Conservation (phyloP, 2,888 invertebrate genomes). For the Trachelus tabidus region DNA sequence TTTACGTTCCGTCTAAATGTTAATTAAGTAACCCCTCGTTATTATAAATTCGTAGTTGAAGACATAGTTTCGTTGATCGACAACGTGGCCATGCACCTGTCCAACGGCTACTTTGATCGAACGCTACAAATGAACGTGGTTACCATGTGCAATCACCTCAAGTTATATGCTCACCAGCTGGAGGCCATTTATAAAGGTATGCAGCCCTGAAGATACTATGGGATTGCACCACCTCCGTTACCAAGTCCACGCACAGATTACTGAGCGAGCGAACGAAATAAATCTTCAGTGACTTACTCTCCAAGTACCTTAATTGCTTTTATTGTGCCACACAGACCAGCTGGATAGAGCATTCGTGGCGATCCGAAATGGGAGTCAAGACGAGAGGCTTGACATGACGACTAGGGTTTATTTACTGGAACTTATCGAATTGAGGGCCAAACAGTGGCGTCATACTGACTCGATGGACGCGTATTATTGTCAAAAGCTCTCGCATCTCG, state of each 20-base stretch:
- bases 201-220: neutral
- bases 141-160: constrained; percentile 83
- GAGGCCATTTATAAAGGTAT: constrained; percentile 81
- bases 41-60: constrained; percentile 66
- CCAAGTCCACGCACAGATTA: too few relatives aligned
- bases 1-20: neutral
- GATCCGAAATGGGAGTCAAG: constrained; percentile 90
- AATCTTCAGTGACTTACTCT: neutral
- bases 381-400: constrained; percentile 86
- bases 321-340: constrained; percentile 71
- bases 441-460: constrained; percentile 89
- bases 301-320: neutral
- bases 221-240: too few relatives aligned
- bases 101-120: constrained; percentile 79
- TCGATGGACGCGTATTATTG: constrained; percentile 86
- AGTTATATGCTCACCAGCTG: constrained; percentile 79
- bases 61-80: constrained; percentile 86
- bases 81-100: constrained; percentile 81
- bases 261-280: neutral
- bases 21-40: too few relatives aligned
- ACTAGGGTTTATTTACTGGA: constrained; percentile 90
- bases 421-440: constrained; percentile 91
- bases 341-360: constrained; percentile 85
- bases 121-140: constrained; percentile 79
- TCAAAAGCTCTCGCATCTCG: constrained; percentile 64